phyloP scores from a whole-genome alignment of 2,888 invertebrate species.

The Schizotus pectinicornis region DNA sequence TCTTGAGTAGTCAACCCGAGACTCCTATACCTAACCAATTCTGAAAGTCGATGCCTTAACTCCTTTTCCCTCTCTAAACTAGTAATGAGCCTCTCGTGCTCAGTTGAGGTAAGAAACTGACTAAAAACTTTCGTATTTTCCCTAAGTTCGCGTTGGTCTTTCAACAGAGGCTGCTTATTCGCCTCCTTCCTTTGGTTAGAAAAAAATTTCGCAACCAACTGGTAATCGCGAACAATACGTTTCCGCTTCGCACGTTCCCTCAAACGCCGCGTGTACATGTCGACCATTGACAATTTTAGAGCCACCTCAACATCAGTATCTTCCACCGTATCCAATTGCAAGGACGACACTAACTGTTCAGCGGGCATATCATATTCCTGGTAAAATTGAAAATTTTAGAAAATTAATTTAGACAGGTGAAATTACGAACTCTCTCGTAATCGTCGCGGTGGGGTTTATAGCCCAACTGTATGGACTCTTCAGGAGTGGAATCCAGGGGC shows the following conservation, averaged over 20 bases:
- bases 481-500: conserved; percentile 78
- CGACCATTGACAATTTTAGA: conserved; percentile 89
- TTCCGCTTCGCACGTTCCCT: conserved; percentile 88
- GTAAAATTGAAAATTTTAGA: conserved; percentile 12
- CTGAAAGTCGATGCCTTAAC: conserved; percentile 80
- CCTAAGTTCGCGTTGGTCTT: conserved; percentile 81
- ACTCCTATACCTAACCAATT: conserved; percentile 82
- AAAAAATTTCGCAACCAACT: conserved; percentile 87
- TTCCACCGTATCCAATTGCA: conserved; percentile 79
- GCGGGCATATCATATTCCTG: conserved; percentile 91
- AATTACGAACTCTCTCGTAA: conserved; percentile 79
- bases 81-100: conserved; percentile 80
- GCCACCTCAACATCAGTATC: conserved; percentile 90
- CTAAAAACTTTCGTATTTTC: conserved; percentile 86
- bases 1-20: conserved; percentile 84
- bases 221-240: conserved; percentile 88
- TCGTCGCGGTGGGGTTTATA: conserved; percentile 97
- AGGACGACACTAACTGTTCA: conserved; percentile 85
- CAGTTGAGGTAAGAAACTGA: conserved; percentile 86
- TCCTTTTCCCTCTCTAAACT: conserved; percentile 86
- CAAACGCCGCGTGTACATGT: conserved; percentile 85
- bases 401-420: neutral
- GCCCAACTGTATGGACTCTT: conserved; percentile 87
- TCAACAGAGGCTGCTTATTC: conserved; percentile 64
- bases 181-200: conserved; percentile 62